phyloP scores from a whole-genome alignment of 2,113 vertebrate species.

The Triplophysa tibetana region DNA sequence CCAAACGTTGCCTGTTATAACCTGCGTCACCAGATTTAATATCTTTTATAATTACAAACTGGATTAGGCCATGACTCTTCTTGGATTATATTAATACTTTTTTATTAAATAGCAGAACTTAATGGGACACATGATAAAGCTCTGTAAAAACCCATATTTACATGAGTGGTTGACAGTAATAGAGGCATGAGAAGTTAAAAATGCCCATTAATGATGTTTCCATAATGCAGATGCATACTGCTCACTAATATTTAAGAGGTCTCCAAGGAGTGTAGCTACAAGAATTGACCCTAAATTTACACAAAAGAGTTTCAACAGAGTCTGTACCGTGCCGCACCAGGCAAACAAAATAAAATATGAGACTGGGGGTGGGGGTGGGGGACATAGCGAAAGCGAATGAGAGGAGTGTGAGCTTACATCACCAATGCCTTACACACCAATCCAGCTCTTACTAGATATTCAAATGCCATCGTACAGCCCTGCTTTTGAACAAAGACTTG shows the following conservation, averaged over 20 bases:
- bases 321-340: constrained; percentile 25
- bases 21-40: too few species aligned
- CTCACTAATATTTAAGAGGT: constrained; percentile 15
- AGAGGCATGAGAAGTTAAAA: constrained; percentile 6
- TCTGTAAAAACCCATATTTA: background rate
- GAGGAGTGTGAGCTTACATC: constrained; percentile 65
- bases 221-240: constrained; percentile 7
- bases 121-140: background rate
- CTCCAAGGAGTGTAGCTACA: constrained; percentile 10
- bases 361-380: background rate
- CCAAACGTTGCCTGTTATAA: too few species aligned
- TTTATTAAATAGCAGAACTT: background rate
- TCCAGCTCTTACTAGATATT: constrained; percentile 69
- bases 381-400: constrained; percentile 10
- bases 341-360: constrained; percentile 18
- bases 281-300: background rate
- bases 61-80: background rate
- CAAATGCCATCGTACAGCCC: constrained; percentile 68
- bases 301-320: constrained; percentile 28
- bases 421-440: constrained; percentile 70
- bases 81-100: background rate
- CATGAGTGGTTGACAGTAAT: background rate
- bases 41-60: background rate
- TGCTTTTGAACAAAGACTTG: constrained; percentile 1
- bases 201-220: constrained; percentile 21